Conservation (phyloP, 2,888 invertebrate species). For the Bhutanitis thaidina region DNA sequence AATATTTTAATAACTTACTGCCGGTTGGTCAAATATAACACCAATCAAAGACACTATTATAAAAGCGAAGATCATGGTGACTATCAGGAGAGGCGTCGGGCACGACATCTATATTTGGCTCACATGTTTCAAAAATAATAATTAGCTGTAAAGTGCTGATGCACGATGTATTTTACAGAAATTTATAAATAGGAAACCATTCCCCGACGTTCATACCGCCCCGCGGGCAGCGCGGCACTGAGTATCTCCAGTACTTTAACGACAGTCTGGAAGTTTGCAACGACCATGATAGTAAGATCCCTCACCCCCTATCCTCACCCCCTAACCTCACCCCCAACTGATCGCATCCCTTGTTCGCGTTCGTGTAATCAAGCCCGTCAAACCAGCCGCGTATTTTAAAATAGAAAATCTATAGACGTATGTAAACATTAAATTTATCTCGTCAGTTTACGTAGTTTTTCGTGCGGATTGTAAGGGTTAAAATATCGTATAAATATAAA, state of each 20-base stretch:
- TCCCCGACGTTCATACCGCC: slow-evolving; percentile 30
- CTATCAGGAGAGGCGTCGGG: slow-evolving; percentile 36
- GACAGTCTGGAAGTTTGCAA: not conserved
- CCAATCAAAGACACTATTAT: slow-evolving; percentile 46
- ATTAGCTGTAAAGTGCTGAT: slow-evolving; percentile 33
- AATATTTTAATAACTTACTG: slow-evolving; percentile 23
- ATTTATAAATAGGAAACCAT: slow-evolving; percentile 26
- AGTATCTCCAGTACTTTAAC: slow-evolving; percentile 19
- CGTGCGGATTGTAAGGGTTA: too few species aligned
- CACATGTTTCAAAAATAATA: slow-evolving; percentile 30
- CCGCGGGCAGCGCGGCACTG: slow-evolving; percentile 37
- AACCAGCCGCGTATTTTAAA: slow-evolving; percentile 15
- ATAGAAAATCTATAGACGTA: not conserved
- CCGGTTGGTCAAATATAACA: slow-evolving; percentile 34
- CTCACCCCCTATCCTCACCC: too few species aligned
- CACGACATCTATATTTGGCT: slow-evolving; percentile 41
- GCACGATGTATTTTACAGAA: slow-evolving; percentile 28
- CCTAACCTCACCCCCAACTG: slow-evolving; percentile 10
- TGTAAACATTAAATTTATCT: not conserved
- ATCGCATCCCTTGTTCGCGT: slow-evolving; percentile 11
- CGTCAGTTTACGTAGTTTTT: not conserved
- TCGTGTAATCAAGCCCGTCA: not conserved
- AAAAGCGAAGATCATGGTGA: slow-evolving; percentile 51
- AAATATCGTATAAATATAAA: too few species aligned
- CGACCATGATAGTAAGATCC: slow-evolving; percentile 12